phyloP scores from a whole-genome alignment of 2,797 vertebrate species.

The Triplophysa yarkandensis region DNA sequence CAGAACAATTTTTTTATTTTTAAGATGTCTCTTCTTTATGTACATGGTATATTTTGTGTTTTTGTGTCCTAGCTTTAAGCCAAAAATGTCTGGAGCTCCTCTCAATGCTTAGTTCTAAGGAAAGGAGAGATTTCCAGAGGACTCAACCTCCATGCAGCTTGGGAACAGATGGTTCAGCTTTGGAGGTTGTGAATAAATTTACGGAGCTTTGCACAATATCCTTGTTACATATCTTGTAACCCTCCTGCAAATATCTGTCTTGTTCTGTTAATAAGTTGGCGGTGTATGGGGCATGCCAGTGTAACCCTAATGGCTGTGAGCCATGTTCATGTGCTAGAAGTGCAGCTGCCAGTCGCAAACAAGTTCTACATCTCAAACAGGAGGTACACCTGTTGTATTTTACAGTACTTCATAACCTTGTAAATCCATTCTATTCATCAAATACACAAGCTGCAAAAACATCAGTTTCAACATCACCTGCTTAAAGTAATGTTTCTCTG shows the following conservation, averaged over 20 bases:
- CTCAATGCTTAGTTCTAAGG: conserved; percentile 79
- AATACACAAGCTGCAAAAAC: conserved; percentile 5
- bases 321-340: conserved; percentile 83
- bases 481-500: conserved; percentile 25
- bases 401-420: conserved; percentile 10
- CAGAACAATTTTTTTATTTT: background rate
- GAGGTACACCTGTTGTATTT: conserved; percentile 73
- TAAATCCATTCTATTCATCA: background rate
- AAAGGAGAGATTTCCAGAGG: conserved; percentile 78
- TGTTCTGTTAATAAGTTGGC: conserved; percentile 74
- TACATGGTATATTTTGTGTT: conserved; percentile 8
- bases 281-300: conserved; percentile 84
- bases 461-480: background rate
- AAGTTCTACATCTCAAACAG: conserved; percentile 80
- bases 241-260: background rate
- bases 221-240: background rate
- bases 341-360: conserved; percentile 80
- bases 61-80: conserved; percentile 73
- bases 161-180: conserved; percentile 72
- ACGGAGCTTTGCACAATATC: background rate
- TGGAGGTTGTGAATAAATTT: conserved; percentile 77
- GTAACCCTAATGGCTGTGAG: conserved; percentile 63
- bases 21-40: background rate
- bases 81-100: conserved; percentile 83
- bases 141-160: conserved; percentile 63